Evolutionary conservation across 1,140 invertebrate genomes (phyloP), one percentile per base, ranked within the genome.

Genomic region (Cyphomyrmex costatus): DNA sequence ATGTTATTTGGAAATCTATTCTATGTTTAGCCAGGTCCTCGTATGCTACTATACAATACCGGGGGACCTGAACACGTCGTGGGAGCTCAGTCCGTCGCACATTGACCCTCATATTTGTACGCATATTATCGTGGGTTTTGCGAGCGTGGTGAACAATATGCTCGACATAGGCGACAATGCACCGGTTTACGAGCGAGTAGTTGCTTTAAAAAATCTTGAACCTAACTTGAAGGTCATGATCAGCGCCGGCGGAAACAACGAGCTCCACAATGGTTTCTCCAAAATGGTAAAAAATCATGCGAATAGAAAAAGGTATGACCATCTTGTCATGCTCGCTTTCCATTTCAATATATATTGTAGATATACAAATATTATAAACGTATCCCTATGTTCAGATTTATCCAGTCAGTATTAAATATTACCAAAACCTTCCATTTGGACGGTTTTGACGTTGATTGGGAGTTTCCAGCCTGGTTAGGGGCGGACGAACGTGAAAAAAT

Each of bases 381-480:
- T 56, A 27, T 21, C 80, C 58, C 21, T 73, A 66, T 58, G 74
- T 90, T 12, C 86, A 97, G 96, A 79, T 98, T 98, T 92, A 97
- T 98, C 61, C 95, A 95, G 85, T 97, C 97, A 2, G 94, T 97
- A 3, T 95, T 97, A 85, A 92, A 95, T 66, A 93, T 96, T 14
- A 93, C 97, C n/a, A 95, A 95, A 83, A 94, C 94, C n/a, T 96
- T 96, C 89, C 95, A 95, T 77, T 94, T 98, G 21, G 97, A 98
- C 95, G 98, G 98, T 30, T 94, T 98, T 8, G 98, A 98, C 93
- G 92, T 98, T 60, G 98, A 98, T 91, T 98, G 98, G 98, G 98
- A 99, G 93, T 98, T 98, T 93, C 98, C 98, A 12, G 93, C 92
- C 24, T 95, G 90, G 93, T 85, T 90, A 27, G 91, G 91, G 78